Evolutionary conservation across 2,113 vertebrate species (phyloP).

Genomic region (Rhadina sibilatrix): DNA sequence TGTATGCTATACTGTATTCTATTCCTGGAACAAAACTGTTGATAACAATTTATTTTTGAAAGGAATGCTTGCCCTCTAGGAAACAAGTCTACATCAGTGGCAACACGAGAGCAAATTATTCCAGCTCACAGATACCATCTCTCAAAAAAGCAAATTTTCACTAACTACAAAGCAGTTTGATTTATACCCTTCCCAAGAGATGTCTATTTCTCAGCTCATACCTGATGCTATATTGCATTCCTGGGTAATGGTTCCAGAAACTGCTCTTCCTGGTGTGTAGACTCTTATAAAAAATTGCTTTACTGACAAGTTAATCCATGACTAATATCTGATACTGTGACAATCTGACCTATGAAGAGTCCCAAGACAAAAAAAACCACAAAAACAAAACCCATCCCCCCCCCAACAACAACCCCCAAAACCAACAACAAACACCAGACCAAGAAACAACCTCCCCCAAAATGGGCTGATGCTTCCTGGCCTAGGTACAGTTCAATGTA

Average conservation of each 20-base stretch:
- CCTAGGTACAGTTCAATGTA: fast-evolving
- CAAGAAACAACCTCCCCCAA: not conserved
- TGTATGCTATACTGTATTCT: not conserved
- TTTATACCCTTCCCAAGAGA: not conserved
- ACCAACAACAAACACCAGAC: not conserved
- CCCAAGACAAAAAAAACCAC: not conserved
- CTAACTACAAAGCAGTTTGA: not conserved
- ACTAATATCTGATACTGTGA: not conserved
- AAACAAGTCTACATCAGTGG: not conserved
- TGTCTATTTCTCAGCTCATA: not conserved
- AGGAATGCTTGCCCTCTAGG: not conserved
- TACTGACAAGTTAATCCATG: not conserved
- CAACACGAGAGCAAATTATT: not conserved
- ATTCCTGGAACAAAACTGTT: not conserved
- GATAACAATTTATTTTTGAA: not conserved
- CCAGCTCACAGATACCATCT: not conserved
- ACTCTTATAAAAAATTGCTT: not conserved
- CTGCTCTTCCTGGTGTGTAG: not conserved
- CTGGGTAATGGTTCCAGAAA: not conserved
- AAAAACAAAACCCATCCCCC: not conserved
- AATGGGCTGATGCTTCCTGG: not conserved
- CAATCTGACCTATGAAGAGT: not conserved
- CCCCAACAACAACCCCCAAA: not conserved
- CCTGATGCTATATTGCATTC: not conserved
- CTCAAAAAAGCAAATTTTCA: not conserved